Base-by-base conservation (phyloP, 2,797 vertebrate species). In the Onychomys torridus region DNA sequence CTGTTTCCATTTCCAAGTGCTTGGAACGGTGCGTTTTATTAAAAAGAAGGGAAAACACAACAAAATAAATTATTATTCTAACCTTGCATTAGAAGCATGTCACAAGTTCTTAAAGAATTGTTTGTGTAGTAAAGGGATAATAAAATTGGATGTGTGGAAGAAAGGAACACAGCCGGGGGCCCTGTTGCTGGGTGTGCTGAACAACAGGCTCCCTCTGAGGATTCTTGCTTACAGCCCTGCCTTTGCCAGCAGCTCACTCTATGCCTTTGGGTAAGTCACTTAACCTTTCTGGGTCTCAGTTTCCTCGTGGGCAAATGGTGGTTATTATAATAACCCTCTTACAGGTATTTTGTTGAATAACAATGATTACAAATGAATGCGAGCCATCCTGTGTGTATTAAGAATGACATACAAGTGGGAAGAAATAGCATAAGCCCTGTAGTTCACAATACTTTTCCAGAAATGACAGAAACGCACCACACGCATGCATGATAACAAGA, bases 191-290 rank as follows among this genome's bases (percentile, higher is more conserved):
- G 67, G n/a, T 27, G 6, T 34, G 12, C 69, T 4, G 9, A 87
- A 91, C 86, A 90, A 85, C 25, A 27, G 69, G 37, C 61, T 43
- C 34, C 71, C 90, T 92, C 89, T 49, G 29, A 78, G 89, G 92
- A 93, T 57, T 55, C 92, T 86, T 4, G 3, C 79, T 76, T 13
- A 23, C 59, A 83, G 9, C 32, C 76, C 79, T 75, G 78, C 23
- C 17, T 73, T 43, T 63, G 75, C 49, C 11, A 0, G 40, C 69
- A 61, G 49, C 73, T 82, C 96, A 95, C 96, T 81, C 85, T 81
- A 90, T 32, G 97, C 98, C 95, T 94, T 97, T 98, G 96, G 97
- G 97, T 98, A 98, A 97, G 98, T 98, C 96, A 92, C 77, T 96
- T 97, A 97, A 96, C 95, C 95, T 98, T 96, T 82, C 82, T 17